Base-by-base conservation (phyloP, 2,113 vertebrate genomes). In the Murina feae region DNA sequence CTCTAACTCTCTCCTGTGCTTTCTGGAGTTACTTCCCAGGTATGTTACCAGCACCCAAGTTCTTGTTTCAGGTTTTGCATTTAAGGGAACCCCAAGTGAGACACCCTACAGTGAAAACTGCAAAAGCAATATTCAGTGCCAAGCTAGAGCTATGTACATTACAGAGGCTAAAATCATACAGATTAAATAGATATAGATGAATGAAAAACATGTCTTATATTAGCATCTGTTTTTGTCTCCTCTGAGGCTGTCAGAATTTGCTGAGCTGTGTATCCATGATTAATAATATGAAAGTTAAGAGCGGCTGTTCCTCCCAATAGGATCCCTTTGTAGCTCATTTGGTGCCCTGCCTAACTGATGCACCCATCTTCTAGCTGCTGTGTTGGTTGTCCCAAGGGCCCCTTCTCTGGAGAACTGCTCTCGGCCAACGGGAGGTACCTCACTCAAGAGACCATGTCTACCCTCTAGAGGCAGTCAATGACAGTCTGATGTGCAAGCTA, bases 301-400 rank as follows among this genome's bases (percentile, higher is more conserved):
- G 39, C 35, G 28, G 16, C 37, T 35, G 32, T 66, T 87, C 39
- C 20, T 76, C n/a, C 44, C 42, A 30, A 28, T 35, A 16, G 58
- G 12, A 25, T 63, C 12, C 13, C 2, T 7, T 17, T 63, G 5
- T 17, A 63, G 53, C 10, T 4, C 14, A 58, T 17, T 28, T 42
- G 35, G 21, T 39, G 9, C 16, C 3, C 23, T 2, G 11, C 9
- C 9, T 30, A 28, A 32, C 10, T 90, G 21, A 42, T 44, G 18
- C 7, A 13, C 9, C 8, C 42, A 16, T n/a, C 2, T 6, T 25
- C 1, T 0, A 81, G 21, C 3, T 53, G 32, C 42, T 68, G 4
- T 68, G 10, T 3, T 93, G 25, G 23, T 1, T 66, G 9, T n/a
- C 74, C 51, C 5, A 68, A 17, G n/a, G 28, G 18, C 37, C 11